phyloP scores from a whole-genome alignment of 2,888 invertebrate genomes.

The Campoplex capitator region DNA sequence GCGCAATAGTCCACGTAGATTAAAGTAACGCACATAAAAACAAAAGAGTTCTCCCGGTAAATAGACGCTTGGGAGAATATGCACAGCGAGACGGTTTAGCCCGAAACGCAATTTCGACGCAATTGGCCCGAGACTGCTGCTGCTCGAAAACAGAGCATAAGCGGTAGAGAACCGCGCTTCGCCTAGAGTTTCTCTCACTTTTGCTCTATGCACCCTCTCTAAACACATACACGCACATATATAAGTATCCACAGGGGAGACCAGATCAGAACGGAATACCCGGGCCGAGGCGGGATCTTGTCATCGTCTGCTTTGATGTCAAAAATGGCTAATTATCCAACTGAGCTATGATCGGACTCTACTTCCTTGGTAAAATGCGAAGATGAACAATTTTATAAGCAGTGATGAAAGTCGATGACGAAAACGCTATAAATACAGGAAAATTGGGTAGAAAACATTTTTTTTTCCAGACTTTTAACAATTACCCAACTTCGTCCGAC shows the following conservation, averaged over 20 bases:
- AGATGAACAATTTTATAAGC: too few species aligned
- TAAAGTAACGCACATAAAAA: constrained; percentile 3
- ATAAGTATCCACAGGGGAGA: not conserved
- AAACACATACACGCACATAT: not conserved
- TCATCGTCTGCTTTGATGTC: too few species aligned
- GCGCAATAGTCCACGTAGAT: not conserved
- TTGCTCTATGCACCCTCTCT: constrained; percentile 9
- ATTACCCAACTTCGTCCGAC: too few species aligned
- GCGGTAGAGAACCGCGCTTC: constrained; percentile 22
- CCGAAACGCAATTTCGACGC: constrained; percentile 62
- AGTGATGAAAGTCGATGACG: too few species aligned
- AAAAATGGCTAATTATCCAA: too few species aligned
- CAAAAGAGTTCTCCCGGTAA: constrained; percentile 15
- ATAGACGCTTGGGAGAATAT: constrained; percentile 13
- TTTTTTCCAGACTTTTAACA: too few species aligned
- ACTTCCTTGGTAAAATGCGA: too few species aligned
- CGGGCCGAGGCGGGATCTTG: too few species aligned
- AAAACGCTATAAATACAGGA: too few species aligned
- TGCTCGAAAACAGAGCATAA: constrained; percentile 42
- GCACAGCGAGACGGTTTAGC: constrained; percentile 12
- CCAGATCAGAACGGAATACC: too few species aligned
- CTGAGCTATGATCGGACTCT: too few species aligned
- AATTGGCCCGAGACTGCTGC: constrained; percentile 43
- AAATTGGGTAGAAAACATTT: too few species aligned
- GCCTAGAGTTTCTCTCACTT: constrained; percentile 47